Conservation (phyloP, 1,140 invertebrate genomes). For the Pogonomyrmex barbatus region DNA sequence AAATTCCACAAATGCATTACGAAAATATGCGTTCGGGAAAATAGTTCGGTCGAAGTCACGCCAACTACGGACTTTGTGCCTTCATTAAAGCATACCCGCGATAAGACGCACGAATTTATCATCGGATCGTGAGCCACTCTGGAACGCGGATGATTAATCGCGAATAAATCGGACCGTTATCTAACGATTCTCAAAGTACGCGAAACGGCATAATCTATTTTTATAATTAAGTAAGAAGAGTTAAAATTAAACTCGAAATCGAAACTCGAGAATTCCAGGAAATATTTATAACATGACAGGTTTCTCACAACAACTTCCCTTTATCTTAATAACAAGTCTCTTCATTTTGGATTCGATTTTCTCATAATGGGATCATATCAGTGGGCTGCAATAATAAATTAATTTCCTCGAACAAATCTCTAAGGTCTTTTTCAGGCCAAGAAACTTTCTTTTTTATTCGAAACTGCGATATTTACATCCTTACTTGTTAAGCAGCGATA, state of each 20-base stretch:
- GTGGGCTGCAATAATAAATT: neutral
- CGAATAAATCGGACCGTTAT: constrained; percentile 39
- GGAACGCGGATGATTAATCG: constrained; percentile 20
- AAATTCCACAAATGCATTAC: constrained; percentile 36
- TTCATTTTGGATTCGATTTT: neutral
- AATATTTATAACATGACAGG: constrained; percentile 14
- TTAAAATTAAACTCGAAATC: neutral
- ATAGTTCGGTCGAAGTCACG: constrained; percentile 26
- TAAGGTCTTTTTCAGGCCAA: neutral
- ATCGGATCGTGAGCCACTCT: constrained; percentile 31
- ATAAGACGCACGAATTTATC: constrained; percentile 52
- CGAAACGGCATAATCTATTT: neutral
- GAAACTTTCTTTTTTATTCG: constrained; percentile 41
- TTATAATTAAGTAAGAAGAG: neutral
- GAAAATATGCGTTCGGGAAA: constrained; percentile 57
- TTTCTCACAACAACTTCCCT: no score
- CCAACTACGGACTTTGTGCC: constrained; percentile 35
- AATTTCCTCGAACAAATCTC: neutral
- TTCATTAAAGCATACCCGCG: constrained; percentile 41
- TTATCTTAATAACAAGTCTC: neutral
- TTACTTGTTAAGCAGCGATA: neutral
- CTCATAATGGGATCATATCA: neutral
- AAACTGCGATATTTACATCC: neutral
- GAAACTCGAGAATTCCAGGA: neutral
- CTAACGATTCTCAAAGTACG: neutral